These are phyloP conservation scores for Malthinus seriepunctatus DNA, from an alignment of 2,888 invertebrate species.

Conservation along the genomic window DNA sequence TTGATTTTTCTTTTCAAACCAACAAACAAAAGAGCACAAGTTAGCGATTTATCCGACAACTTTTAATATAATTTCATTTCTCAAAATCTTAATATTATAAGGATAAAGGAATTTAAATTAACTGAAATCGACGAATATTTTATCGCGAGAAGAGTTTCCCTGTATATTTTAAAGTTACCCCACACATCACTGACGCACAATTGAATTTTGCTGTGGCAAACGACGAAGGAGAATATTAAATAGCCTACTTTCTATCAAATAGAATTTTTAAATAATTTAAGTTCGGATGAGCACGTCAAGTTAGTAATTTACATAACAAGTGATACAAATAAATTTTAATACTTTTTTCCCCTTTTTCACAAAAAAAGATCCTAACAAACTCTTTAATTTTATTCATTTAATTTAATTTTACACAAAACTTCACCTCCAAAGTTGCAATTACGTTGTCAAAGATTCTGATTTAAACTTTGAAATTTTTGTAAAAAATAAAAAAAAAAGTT, in stretches of 20 bases:
- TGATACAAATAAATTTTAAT: conserved; percentile 10
- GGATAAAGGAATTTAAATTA: conserved; percentile 36
- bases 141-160: conserved; percentile 31
- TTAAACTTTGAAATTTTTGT: too few relatives aligned
- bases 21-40: background rate
- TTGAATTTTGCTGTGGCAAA: conserved; percentile 29
- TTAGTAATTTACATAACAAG: conserved; percentile 29
- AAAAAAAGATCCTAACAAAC: background rate
- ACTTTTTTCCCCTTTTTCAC: background rate
- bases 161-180: conserved; percentile 31
- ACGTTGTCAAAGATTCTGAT: background rate
- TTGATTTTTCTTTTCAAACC: conserved; percentile 6
- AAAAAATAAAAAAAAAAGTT: too few relatives aligned
- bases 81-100: conserved; percentile 28
- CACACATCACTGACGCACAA: conserved; percentile 29
- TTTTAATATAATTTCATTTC: background rate
- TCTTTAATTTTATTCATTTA: background rate
- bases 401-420: conserved; percentile 1
- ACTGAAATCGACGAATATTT: conserved; percentile 37
- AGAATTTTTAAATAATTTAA: conserved; percentile 31
- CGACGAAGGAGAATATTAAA: conserved; percentile 29
- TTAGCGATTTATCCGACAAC: background rate
- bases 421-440: background rate
- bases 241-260: conserved; percentile 25
- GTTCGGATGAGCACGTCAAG: conserved; percentile 27